A percentile compares a stretch with the other conserved stretches of the same genome.
Evolutionary conservation across 2,888 invertebrate genomes (phyloP).

Genomic region (Andrena chrysosceles): DNA sequence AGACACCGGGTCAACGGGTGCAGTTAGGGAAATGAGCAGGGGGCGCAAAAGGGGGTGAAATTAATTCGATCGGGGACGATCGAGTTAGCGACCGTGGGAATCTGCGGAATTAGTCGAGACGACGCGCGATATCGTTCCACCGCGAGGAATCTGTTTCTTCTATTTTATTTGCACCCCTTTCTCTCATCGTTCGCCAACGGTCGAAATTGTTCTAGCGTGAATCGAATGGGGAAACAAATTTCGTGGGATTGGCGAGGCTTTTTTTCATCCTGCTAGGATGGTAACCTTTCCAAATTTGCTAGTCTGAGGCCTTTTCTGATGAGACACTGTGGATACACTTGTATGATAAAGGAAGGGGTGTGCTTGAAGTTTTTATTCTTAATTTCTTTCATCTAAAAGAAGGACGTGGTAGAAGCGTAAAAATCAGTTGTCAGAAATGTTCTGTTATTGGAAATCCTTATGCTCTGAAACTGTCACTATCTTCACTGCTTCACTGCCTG

Average conservation of each 20-base stretch:
- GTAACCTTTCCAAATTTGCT: no score
- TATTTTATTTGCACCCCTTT: background rate
- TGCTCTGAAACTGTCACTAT: no score
- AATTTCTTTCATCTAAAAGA: no score
- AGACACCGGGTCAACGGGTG: constrained; percentile 36
- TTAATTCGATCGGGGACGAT: constrained; percentile 36
- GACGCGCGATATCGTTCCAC: constrained; percentile 1
- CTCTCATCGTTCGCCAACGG: background rate
- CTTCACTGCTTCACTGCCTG: no score
- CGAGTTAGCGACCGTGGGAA: constrained; percentile 11
- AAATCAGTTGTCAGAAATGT: no score
- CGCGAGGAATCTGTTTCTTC: background rate
- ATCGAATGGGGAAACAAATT: constrained; percentile 2
- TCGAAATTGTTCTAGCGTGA: background rate
- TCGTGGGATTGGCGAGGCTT: background rate
- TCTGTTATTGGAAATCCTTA: no score
- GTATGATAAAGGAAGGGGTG: no score
- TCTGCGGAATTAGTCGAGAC: constrained; percentile 36
- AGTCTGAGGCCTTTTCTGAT: no score
- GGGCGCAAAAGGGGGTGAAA: constrained; percentile 6
- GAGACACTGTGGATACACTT: no score
- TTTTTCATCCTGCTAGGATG: background rate
- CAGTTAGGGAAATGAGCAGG: constrained; percentile 28
- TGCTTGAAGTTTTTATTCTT: no score
- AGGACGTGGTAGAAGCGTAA: no score